phyloP scores from a whole-genome alignment of 2,797 vertebrate species.

The Poeciliopsis paucimaculata region DNA sequence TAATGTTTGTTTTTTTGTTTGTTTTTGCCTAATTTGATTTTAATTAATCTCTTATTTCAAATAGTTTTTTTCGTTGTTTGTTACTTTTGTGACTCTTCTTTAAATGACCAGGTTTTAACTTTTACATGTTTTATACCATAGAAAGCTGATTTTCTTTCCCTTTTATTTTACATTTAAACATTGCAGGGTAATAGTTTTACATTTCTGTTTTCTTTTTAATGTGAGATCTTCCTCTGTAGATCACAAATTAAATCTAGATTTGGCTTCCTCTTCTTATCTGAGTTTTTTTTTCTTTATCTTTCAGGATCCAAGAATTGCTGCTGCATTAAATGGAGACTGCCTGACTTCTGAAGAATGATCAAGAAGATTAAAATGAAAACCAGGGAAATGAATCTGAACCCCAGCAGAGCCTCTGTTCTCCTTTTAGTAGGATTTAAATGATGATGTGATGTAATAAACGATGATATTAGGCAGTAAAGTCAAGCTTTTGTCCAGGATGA shows the following conservation, averaged over 20 bases:
- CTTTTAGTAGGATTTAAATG: slow-evolving; percentile 18
- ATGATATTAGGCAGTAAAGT: slow-evolving; percentile 1
- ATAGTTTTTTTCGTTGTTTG: not conserved
- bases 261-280: not conserved
- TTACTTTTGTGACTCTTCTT: not conserved
- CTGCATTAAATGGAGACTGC: slow-evolving; percentile 13
- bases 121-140: not conserved
- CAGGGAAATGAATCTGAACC: slow-evolving; percentile 19
- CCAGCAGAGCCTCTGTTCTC: slow-evolving; percentile 26
- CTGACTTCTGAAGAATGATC: slow-evolving; percentile 29
- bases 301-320: slow-evolving; percentile 55
- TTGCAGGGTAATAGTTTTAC: too few species aligned
- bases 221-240: not conserved
- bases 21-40: not conserved
- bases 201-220: not conserved
- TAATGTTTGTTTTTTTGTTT: not conserved
- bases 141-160: not conserved
- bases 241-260: not conserved
- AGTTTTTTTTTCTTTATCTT: not conserved
- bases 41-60: not conserved
- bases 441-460: slow-evolving; percentile 13
- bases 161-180: too few species aligned
- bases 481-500: slow-evolving; percentile 8
- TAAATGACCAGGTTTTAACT: not conserved
- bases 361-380: slow-evolving; percentile 34